A percentile compares a stretch with the other conserved stretches of the same genome.
These are phyloP conservation scores for Willowsia nigromaculata DNA, from an alignment of 2,888 invertebrate species.

Conservation along the genomic window DNA sequence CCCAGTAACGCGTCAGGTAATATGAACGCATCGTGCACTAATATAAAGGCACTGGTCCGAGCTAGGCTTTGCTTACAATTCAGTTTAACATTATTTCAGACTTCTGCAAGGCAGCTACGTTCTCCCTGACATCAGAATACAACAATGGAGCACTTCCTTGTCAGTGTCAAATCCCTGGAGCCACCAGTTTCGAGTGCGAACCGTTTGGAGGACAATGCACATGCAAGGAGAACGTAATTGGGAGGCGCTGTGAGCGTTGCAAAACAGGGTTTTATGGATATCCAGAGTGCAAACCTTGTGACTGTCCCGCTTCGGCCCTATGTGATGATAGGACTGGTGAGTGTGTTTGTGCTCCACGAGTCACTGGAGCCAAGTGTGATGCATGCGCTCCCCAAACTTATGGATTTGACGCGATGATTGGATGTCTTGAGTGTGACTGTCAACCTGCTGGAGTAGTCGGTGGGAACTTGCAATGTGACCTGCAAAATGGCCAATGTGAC, in stretches of 20 bases:
- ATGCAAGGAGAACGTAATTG: constrained; percentile 95
- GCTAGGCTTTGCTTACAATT: too few species aligned
- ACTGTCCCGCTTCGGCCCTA: constrained; percentile 90
- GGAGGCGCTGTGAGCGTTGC: constrained; percentile 90
- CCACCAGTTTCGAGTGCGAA: constrained; percentile 92
- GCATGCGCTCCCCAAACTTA: constrained; percentile 89
- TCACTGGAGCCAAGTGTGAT: constrained; percentile 93
- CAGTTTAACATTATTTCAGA: constrained; percentile 82
- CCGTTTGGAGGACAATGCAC: constrained; percentile 97
- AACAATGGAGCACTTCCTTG: constrained; percentile 96
- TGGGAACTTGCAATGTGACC: constrained; percentile 91
- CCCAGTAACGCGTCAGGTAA: constrained; percentile 84
- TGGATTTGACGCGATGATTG: constrained; percentile 95
- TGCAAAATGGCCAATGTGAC: constrained; percentile 90
- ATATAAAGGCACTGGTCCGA: too few species aligned
- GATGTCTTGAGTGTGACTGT: constrained; percentile 97
- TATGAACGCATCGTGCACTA: neutral
- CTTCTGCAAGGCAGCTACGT: constrained; percentile 94
- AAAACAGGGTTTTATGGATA: constrained; percentile 96
- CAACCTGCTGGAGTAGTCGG: constrained; percentile 89
- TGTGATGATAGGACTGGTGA: constrained; percentile 89
- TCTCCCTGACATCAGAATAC: constrained; percentile 96
- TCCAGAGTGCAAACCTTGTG: constrained; percentile 94
- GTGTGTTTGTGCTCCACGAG: constrained; percentile 95
- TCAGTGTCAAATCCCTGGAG: constrained; percentile 93